Evolutionary conservation across 1,140 invertebrate genomes (phyloP), one percentile per base, ranked within the genome.

Genomic region (Drosophila varians): DNA sequence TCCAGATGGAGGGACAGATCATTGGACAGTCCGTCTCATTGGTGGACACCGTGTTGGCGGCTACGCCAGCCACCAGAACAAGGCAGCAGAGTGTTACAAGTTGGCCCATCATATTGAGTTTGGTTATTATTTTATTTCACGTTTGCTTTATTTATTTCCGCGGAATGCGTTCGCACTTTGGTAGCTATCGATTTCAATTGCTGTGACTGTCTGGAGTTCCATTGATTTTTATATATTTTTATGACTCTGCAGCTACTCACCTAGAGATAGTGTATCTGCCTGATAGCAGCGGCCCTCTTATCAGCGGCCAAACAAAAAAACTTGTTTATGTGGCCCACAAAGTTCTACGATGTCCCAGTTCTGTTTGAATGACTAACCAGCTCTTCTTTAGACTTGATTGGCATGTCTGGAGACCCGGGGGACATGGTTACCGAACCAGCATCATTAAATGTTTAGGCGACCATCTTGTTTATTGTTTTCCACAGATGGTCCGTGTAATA

Each of bases 141-240:
- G 36, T 52, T 23, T 7, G 23, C 14, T 48, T 53, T 36, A 51
- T 31, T 28, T 31, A 28, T 36, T 51, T 42, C n/a, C 19, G 53
- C 40, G 42, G 56, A 28, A 47, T 46, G 71, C 72, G 80, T 84
- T 74, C 66, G 48, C 58, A 65, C 62, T 56, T 64, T 56, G 48
- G 61, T 64, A 79, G 72, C 51, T 79, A 55, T 76, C 7, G 80
- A 51, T 87, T 57, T 76, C 62, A 87, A 84, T 86, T 86, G 82
- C 61, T 19, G 36, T 84, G 47, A 72, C 76, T 84, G 82, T 77
- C 70, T 52, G 40, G 26, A 52, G 58, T 58, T 74, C 60, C 72
- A 80, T 87, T 76, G 80, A 77, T 76, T 76, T 83, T 73, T 84
- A 80, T 83, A 74, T 78, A 71, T 76, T 58, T 82, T 77, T 77